Evolutionary conservation across 2,113 vertebrate genomes (phyloP).

Genomic region (Syngnathus floridae): DNA sequence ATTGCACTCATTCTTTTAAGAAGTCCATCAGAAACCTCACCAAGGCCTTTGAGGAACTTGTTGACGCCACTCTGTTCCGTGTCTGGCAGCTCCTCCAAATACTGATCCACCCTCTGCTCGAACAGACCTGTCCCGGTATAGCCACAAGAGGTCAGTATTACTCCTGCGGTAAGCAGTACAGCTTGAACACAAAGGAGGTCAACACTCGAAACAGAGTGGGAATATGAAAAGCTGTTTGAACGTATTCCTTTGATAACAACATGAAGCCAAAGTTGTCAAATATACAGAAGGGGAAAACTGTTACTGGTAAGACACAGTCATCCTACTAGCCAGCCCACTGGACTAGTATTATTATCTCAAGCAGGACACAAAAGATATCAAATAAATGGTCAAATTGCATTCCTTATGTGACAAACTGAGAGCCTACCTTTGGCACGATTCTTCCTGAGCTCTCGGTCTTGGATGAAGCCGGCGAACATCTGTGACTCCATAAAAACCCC

Average conservation of each 20-base stretch:
- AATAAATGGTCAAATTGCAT: neutral
- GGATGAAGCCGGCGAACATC: conserved; percentile 99
- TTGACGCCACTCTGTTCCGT: conserved; percentile 97
- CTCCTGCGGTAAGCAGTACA: neutral
- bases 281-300: too few species aligned
- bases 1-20: neutral
- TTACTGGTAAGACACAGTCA: too few species aligned
- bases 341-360: too few species aligned
- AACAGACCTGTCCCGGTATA: conserved; percentile 78
- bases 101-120: conserved; percentile 94
- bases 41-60: conserved; percentile 94
- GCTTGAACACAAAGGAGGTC: neutral
- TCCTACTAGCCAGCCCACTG: too few species aligned
- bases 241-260: too few species aligned
- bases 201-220: neutral
- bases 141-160: conserved; percentile 58
- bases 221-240: neutral
- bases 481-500: conserved; percentile 99
- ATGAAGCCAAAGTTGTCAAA: too few species aligned
- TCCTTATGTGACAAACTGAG: neutral
- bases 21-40: conserved; percentile 67
- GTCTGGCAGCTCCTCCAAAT: conserved; percentile 93
- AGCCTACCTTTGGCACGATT: conserved; percentile 86
- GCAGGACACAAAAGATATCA: too few species aligned
- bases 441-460: conserved; percentile 93